phyloP scores from a whole-genome alignment of 2,888 invertebrate species.

The Lithophane socia region DNA sequence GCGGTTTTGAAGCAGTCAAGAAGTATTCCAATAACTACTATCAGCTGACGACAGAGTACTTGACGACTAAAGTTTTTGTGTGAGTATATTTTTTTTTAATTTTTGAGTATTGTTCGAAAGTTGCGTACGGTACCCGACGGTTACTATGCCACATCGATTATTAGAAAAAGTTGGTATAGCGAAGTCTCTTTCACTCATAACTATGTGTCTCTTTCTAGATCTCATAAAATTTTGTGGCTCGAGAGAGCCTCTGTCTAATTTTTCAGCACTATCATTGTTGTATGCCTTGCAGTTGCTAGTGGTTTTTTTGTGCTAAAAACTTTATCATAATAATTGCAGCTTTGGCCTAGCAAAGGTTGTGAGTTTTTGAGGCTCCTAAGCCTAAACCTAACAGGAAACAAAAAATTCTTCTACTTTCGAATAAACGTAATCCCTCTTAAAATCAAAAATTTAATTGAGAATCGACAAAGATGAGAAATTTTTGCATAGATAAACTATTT shows the following conservation, averaged over 20 bases:
- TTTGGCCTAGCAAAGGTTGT: not conserved
- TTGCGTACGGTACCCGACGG: too few species aligned
- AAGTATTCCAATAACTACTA: slow-evolving; percentile 88
- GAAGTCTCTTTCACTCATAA: not conserved
- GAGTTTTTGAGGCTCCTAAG: not conserved
- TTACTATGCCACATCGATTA: not conserved
- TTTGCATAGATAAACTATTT: slow-evolving; percentile 1
- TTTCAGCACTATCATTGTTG: not conserved
- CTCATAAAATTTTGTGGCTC: not conserved
- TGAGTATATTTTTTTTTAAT: slow-evolving; percentile 87
- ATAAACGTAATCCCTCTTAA: not conserved
- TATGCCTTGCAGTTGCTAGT: not conserved
- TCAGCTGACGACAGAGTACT: slow-evolving; percentile 90
- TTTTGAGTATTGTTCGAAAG: not conserved
- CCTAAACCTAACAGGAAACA: too few species aligned
- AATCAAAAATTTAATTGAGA: too few species aligned
- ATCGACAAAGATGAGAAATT: not conserved
- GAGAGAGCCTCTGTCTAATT: not conserved
- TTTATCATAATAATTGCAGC: not conserved
- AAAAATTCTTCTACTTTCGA: too few species aligned
- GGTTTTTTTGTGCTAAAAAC: too few species aligned
- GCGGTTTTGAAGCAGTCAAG: slow-evolving; percentile 85
- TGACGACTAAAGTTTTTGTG: slow-evolving; percentile 94
- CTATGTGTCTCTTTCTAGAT: not conserved
- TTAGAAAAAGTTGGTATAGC: not conserved